Base-by-base conservation (phyloP, 2,797 vertebrate genomes). In the Brachyalestes nurse region DNA sequence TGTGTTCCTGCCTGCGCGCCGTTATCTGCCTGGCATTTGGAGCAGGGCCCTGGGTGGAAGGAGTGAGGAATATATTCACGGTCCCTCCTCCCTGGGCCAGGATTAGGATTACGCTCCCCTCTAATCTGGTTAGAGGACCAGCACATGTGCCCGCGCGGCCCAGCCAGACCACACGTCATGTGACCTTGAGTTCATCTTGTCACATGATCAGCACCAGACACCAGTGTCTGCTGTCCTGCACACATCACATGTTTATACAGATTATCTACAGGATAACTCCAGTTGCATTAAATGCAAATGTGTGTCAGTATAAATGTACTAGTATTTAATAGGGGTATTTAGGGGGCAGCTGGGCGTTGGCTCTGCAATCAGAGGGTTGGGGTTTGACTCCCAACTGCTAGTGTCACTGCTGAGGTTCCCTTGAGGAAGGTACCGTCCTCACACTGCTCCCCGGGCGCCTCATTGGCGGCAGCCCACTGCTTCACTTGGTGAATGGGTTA, bases 21-120 rank as follows among this genome's bases (percentile, higher is more conserved):
- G 84, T 86, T 89, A 88, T 90, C 81, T n/a, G 40, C 67, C 83
- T 88, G 86, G 81, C 83, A 86, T 91, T 91, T 87, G 69, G 84
- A 89, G 72, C 72, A 28, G 67, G 78, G 79, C 79, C 8, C 80
- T 16, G 75, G 21, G 79, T 84, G 84, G 90, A 91, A 92, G 88
- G 86, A 91, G 86, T 87, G 25, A 10, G 71, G 60, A 81, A 88
- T 90, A 85, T 86, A 84, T 88, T 51, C 57, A 83, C 81, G 71
- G 17, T 12, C 78, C 19, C 34, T 70, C 61, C 61, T 82, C 80
- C 85, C 88, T 82, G 84, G 86, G 83, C 81, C 83, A 72, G 45
- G 80, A 79, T 87, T 81, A 87, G 77, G 82, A 75, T 84, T 80
- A 82, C 55, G 34, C 66, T 73, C 34, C 62, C 13, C 49, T 65